These are phyloP conservation scores for Papilio demoleus DNA, from an alignment of 2,888 invertebrate genomes.

Conservation along the genomic window DNA sequence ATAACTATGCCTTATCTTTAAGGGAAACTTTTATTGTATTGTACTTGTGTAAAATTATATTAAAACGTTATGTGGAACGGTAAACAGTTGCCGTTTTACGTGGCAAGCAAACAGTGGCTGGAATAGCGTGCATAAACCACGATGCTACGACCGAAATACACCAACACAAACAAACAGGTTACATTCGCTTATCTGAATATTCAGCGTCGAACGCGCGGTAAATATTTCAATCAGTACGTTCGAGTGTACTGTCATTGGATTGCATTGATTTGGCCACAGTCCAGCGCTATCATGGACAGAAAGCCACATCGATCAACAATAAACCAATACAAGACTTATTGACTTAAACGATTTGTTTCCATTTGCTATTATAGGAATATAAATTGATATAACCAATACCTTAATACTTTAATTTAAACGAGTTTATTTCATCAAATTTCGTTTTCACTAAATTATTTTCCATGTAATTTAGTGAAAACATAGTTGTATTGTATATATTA, in stretches of 20 bases:
- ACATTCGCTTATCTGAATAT: conserved; percentile 42
- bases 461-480: too few species aligned
- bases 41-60: conserved; percentile 56
- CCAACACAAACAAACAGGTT: conserved; percentile 65
- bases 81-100: conserved; percentile 70
- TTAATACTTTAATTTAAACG: not conserved
- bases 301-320: conserved; percentile 52
- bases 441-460: too few species aligned
- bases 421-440: too few species aligned
- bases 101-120: conserved; percentile 58
- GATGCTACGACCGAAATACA: conserved; percentile 67
- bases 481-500: too few species aligned
- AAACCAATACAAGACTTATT: conserved; percentile 15
- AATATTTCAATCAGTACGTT: conserved; percentile 43
- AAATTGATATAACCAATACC: too few species aligned
- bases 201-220: conserved; percentile 38
- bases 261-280: conserved; percentile 55
- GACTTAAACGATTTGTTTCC: conserved; percentile 11
- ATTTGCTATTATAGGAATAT: too few species aligned
- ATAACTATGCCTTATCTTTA: not conserved
- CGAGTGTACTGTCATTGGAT: conserved; percentile 46
- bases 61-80: conserved; percentile 53
- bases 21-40: conserved; percentile 36
- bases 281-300: conserved; percentile 54
- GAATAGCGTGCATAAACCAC: conserved; percentile 67